Evolutionary conservation across 92 coral and sea anemone species (phyloP).

Genomic region (Phymanthus crucifer): DNA sequence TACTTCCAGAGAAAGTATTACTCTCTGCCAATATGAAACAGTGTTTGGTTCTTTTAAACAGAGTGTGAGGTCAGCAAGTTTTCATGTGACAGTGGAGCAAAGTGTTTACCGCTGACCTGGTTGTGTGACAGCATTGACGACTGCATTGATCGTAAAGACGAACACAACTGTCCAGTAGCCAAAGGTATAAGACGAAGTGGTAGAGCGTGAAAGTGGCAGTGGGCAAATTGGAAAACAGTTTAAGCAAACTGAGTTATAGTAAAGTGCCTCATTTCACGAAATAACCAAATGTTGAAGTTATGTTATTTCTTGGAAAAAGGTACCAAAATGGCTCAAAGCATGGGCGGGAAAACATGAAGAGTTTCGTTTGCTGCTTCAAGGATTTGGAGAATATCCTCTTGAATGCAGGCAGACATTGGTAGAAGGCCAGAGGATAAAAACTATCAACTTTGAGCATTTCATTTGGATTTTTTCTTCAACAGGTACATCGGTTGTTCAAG

Average conservation of each 20-base stretch:
- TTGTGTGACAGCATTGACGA: conserved; percentile 81
- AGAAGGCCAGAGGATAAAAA: too few species aligned
- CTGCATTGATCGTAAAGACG: conserved; percentile 75
- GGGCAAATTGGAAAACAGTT: too few species aligned
- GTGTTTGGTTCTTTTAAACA: background rate
- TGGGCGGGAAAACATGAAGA: background rate
- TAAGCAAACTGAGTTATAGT: too few species aligned
- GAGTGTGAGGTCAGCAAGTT: conserved; percentile 65
- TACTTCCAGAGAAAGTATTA: background rate
- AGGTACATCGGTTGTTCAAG: conserved; percentile 69
- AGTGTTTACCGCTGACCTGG: conserved; percentile 91
- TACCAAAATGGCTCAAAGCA: too few species aligned
- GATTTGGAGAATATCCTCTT: too few species aligned
- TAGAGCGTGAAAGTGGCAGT: too few species aligned
- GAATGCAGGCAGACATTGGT: too few species aligned
- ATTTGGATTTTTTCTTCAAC: background rate
- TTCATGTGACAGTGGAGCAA: conserved; percentile 72
- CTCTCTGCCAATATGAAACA: background rate
- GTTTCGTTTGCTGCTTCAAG: too few species aligned
- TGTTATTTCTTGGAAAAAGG: too few species aligned
- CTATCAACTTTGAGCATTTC: background rate
- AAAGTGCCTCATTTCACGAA: too few species aligned
- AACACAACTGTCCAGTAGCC: conserved; percentile 71
- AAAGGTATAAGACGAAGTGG: too few species aligned
- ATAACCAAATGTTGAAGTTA: too few species aligned